A percentile compares a stretch with the other conserved stretches of the same genome.
Conservation (phyloP, 2,888 invertebrate genomes). For the Dryococelus australis region DNA sequence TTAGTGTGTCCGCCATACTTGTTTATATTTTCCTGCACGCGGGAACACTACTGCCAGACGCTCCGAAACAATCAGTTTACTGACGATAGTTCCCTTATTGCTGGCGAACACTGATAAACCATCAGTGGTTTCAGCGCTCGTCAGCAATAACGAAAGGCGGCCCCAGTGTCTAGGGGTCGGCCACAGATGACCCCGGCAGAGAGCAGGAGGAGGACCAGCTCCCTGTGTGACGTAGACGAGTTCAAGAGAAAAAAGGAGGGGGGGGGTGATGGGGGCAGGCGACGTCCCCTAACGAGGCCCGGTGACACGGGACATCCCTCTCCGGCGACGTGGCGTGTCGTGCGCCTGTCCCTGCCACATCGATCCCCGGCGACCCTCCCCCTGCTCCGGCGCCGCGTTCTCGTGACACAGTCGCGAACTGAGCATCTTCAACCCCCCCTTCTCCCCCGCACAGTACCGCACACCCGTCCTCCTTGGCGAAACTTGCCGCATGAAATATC, state of each 20-base stretch:
- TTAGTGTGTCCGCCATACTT: no score
- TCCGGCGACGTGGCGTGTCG: background rate
- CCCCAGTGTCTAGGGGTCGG: no score
- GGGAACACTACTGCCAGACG: no score
- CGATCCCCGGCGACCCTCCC: background rate
- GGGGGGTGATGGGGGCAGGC: background rate
- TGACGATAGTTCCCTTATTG: no score
- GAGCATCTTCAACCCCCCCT: background rate
- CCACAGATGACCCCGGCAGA: no score
- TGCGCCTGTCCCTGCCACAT: background rate
- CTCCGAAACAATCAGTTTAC: no score
- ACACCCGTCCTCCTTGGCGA: background rate
- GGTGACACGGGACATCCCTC: background rate
- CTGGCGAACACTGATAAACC: no score
- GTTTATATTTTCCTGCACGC: no score
- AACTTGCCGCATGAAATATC: background rate
- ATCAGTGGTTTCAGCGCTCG: no score
- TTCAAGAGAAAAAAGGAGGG: background rate
- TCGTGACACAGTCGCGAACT: conserved; percentile 16
- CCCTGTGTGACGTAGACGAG: background rate
- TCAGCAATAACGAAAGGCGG: no score
- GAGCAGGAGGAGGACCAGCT: no score
- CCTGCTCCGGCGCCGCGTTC: background rate
- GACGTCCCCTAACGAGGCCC: background rate
- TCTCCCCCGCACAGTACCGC: background rate